phyloP scores from a whole-genome alignment of 2,113 vertebrate species.

The Neofelis nebulosa region DNA sequence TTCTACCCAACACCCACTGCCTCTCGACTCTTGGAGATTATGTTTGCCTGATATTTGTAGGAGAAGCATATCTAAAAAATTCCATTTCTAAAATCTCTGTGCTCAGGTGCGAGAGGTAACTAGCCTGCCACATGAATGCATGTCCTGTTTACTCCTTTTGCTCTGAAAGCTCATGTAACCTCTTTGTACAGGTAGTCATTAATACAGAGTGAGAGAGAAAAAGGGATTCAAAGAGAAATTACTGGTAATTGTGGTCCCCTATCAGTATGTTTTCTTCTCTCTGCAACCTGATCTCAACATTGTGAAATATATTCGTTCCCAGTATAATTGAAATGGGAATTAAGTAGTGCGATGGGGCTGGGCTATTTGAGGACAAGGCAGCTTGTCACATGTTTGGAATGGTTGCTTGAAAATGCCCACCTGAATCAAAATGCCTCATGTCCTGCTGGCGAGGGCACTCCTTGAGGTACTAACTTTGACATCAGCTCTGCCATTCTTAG shows the following conservation, averaged over 20 bases:
- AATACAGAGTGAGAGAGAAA: constrained; percentile 37
- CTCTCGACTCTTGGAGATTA: not conserved
- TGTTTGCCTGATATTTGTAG: not conserved
- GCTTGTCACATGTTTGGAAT: constrained; percentile 7
- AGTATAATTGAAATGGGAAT: constrained; percentile 38
- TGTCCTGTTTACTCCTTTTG: not conserved
- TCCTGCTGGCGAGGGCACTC: not conserved
- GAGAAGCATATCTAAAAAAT: constrained; percentile 35
- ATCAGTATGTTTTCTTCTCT: constrained; percentile 36
- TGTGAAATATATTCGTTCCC: constrained; percentile 13
- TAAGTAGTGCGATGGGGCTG: not conserved
- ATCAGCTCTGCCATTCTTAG: not conserved
- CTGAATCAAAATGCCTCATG: not conserved
- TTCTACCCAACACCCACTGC: not conserved
- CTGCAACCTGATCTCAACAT: not conserved
- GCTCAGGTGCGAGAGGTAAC: not conserved
- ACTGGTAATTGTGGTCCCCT: constrained; percentile 35
- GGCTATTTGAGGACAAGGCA: constrained; percentile 42
- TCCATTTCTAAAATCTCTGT: not conserved
- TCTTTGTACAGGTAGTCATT: not conserved
- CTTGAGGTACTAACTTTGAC: not conserved
- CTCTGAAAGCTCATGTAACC: not conserved
- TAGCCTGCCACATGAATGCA: not conserved
- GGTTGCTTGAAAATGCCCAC: constrained; percentile 25
- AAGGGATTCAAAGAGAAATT: constrained; percentile 48